Base-by-base conservation (phyloP, 2,888 invertebrate species). In the Byasa hedistus region DNA sequence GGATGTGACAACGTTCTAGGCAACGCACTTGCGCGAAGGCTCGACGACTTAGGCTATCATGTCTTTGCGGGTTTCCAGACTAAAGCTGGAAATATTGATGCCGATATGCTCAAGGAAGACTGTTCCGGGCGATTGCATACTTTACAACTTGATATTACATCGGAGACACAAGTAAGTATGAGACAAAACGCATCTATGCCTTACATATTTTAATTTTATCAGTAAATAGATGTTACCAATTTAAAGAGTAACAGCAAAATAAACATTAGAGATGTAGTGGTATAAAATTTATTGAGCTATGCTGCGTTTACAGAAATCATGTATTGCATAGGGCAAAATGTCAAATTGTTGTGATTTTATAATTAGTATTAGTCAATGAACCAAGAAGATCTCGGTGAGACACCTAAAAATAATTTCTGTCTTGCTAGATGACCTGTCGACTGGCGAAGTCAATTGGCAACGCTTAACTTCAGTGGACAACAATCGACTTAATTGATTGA, bases 41-140 rank as follows among this genome's bases (percentile, higher is more conserved):
- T 97, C 65, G 96, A 97, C 77, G 96, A 96, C 79, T 91, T 96
- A 81, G 97, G 97, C 44, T 96, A 97, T 83, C 96, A 96, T 57
- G 96, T 97, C n/a, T 97, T 97, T 80, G 97, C 97, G 63, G 97
- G 96, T 69, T 96, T 96, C 83, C 93, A 93, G 74, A 94, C 90
- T 76, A 93, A 94, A 76, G 92, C 93, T 1, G 94, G 94, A 12
- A 94, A 94, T 69, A 93, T 95, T 66, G 94, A 94, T 71, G 95
- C 96, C 5, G 94, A 94, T 71, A 95, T 95, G 86, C 89, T 96
- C 57, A 96, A 96, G 80, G 95, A 95, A 77, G 95, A 95, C 83
- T 95, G 95, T 73, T 96, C 96, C 1, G 96, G 95, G 44, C 92
- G 95, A 78, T 85, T 94, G 76, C 93, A 96, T 78, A 93, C 96